A percentile compares a stretch with the other conserved stretches of the same genome.
These are phyloP conservation scores for Prunella himalayana DNA, from an alignment of 2,113 vertebrate genomes.

Conservation along the genomic window DNA sequence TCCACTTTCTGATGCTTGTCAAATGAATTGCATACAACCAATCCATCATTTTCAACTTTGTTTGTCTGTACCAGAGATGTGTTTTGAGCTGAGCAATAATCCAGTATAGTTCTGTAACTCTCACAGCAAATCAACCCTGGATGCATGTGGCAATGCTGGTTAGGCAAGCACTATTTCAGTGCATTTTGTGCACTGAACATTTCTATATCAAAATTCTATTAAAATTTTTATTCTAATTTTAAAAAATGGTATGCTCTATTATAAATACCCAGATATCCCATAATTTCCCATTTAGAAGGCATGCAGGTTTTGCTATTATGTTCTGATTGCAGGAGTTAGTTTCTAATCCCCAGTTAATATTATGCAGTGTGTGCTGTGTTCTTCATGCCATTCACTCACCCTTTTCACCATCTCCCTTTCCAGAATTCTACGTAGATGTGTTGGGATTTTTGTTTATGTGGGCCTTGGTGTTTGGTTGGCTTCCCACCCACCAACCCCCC, in stretches of 20 bases:
- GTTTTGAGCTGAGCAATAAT: neutral
- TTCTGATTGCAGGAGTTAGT: neutral
- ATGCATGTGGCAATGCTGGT: neutral
- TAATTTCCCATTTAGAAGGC: neutral
- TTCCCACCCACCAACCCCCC: accelerated
- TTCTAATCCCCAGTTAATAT: neutral
- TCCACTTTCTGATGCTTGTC: conserved; percentile 66
- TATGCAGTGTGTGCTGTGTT: neutral
- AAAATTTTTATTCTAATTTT: neutral
- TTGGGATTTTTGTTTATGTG: neutral
- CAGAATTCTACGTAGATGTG: neutral
- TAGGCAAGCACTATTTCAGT: neutral
- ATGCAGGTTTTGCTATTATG: neutral
- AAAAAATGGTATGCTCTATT: neutral
- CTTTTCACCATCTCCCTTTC: neutral
- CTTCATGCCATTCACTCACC: neutral
- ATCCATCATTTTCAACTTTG: conserved; percentile 70
- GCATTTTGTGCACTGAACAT: neutral
- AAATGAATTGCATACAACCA: conserved; percentile 63
- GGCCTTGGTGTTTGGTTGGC: no score
- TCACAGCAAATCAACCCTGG: neutral
- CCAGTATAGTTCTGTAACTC: neutral
- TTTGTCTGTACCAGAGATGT: conserved; percentile 36
- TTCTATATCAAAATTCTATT: neutral
- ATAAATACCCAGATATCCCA: neutral